These are phyloP conservation scores for Chamaetylas fuelleborni DNA, from an alignment of 2,113 vertebrate genomes.

Conservation along the genomic window DNA sequence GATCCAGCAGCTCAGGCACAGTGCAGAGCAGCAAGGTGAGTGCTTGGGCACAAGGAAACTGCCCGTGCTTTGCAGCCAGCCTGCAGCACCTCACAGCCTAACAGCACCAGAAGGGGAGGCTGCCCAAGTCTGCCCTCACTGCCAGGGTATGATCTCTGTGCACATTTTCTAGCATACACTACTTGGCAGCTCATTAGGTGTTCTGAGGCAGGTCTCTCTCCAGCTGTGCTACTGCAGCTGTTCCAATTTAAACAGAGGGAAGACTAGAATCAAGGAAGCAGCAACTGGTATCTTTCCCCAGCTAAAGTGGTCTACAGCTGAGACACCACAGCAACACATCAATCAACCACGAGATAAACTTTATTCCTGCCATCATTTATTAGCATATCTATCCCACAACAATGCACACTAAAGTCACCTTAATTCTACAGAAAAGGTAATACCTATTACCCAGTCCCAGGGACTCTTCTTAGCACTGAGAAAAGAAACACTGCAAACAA, in stretches of 20 bases:
- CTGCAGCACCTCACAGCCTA: neutral
- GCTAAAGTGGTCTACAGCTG: neutral
- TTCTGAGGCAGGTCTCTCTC: neutral
- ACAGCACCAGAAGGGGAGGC: neutral
- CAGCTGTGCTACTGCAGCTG: neutral
- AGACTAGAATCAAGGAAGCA: neutral
- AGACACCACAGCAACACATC: neutral
- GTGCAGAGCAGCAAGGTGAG: neutral
- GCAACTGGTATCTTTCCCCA: neutral
- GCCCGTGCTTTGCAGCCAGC: rapidly evolving
- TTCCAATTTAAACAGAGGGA: neutral
- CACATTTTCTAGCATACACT: neutral
- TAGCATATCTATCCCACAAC: neutral
- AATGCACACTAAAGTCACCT: neutral
- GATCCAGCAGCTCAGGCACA: rapidly evolving
- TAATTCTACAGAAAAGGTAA: neutral
- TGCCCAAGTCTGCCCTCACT: neutral
- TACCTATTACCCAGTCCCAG: neutral
- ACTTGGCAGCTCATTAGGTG: neutral
- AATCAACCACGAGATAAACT: neutral
- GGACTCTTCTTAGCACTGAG: neutral
- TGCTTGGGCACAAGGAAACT: neutral
- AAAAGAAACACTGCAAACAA: neutral
- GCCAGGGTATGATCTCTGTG: neutral
- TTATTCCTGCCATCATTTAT: neutral